phyloP scores from a whole-genome alignment of 2,113 vertebrate genomes.

The Aegithalos caudatus region DNA sequence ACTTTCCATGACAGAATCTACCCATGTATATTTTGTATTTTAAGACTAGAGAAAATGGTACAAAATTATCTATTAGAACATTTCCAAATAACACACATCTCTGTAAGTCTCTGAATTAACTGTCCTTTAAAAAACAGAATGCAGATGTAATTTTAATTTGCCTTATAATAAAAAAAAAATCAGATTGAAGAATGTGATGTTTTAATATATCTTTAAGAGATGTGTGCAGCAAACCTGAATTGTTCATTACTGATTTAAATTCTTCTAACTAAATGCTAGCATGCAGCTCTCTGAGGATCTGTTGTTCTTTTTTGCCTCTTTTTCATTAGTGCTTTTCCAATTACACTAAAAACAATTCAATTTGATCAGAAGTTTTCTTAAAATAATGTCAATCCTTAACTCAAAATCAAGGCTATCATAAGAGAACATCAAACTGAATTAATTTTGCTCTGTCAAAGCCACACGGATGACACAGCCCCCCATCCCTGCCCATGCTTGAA shows the following conservation, averaged over 20 bases:
- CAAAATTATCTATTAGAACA: not conserved
- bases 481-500: not conserved
- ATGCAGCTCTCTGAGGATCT: not conserved
- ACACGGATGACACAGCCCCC: not conserved
- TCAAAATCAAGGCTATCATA: not conserved
- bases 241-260: slow-evolving; percentile 36
- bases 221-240: not conserved
- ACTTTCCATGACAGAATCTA: not conserved
- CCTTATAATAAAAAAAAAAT: not conserved
- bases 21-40: not conserved
- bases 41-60: not conserved
- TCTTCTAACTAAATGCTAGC: not conserved
- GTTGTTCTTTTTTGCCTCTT: slow-evolving; percentile 5
- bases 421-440: not conserved
- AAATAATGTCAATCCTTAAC: not conserved
- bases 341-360: not conserved
- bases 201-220: not conserved
- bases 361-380: not conserved
- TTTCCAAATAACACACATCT: not conserved
- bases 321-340: not conserved
- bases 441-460: not conserved
- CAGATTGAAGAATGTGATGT: not conserved
- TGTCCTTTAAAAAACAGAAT: not conserved
- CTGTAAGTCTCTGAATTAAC: not conserved
- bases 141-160: not conserved